A percentile compares a stretch with the other conserved stretches of the same genome.
phyloP scores from a whole-genome alignment of 2,797 vertebrate species.

The Sphenodon punctatus region DNA sequence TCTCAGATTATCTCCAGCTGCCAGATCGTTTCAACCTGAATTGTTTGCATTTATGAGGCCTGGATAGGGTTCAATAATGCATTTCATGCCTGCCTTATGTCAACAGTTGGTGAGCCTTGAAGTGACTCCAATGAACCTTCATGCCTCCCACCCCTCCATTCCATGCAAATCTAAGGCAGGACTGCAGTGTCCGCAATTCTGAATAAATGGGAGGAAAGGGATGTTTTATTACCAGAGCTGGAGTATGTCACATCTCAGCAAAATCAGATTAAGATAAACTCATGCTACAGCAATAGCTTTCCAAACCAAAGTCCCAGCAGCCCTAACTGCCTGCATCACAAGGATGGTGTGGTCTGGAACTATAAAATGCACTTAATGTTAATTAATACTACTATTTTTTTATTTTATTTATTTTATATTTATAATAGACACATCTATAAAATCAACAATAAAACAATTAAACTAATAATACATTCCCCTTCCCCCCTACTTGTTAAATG shows the following conservation, averaged over 20 bases:
- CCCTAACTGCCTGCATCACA: too few relatives aligned
- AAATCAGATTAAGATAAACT: conserved; percentile 31
- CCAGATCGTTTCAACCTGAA: conserved; percentile 56
- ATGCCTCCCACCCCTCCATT: too few relatives aligned
- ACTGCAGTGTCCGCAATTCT: background rate
- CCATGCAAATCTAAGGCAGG: conserved; percentile 19
- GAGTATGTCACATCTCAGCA: conserved; percentile 39
- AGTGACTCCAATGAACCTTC: conserved; percentile 16
- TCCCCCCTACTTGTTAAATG: too few relatives aligned
- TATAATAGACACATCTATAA: too few relatives aligned
- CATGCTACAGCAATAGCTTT: background rate
- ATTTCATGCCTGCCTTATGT: conserved; percentile 54
- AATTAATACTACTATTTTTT: too few relatives aligned
- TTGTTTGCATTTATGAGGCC: conserved; percentile 55
- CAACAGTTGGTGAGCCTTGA: conserved; percentile 56
- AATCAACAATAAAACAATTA: too few relatives aligned
- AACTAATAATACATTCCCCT: too few relatives aligned
- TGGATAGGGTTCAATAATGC: conserved; percentile 53
- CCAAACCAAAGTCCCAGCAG: background rate
- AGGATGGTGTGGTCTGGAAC: too few relatives aligned
- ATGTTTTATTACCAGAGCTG: conserved; percentile 7
- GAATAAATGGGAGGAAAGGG: too few relatives aligned
- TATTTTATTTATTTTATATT: too few relatives aligned
- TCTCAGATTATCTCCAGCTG: conserved; percentile 53
- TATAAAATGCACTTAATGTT: too few relatives aligned